Conservation (phyloP, 2,797 vertebrate genomes). For the Rhynchotus rufescens region DNA sequence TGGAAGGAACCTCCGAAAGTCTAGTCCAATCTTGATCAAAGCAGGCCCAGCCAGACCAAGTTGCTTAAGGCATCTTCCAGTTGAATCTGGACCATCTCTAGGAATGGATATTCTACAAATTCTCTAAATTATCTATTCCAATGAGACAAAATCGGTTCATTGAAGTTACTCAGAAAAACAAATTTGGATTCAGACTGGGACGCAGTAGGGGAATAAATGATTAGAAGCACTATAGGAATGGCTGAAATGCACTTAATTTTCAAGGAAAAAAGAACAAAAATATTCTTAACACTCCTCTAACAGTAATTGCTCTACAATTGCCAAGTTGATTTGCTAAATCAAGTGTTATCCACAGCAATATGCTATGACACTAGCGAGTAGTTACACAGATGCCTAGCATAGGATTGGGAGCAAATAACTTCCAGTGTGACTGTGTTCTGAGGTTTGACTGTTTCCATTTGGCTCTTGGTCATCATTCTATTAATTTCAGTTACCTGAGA, state of each 20-base stretch:
- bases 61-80: too few relatives aligned
- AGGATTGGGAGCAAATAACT: not conserved
- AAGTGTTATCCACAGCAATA: not conserved
- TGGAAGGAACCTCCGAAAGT: not conserved
- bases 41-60: too few relatives aligned
- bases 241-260: not conserved
- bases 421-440: not conserved
- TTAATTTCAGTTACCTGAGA: not conserved
- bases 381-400: not conserved
- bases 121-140: not conserved
- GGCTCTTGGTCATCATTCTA: not conserved
- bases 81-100: too few relatives aligned
- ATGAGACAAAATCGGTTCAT: not conserved
- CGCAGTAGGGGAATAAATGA: not conserved
- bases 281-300: not conserved
- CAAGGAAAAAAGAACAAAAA: not conserved
- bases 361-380: fast-evolving
- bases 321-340: not conserved
- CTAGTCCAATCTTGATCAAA: not conserved
- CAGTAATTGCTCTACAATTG: not conserved
- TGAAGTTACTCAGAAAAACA: not conserved
- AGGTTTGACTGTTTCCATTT: too few relatives aligned
- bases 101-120: not conserved
- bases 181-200: not conserved
- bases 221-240: not conserved